Conservation (phyloP, 2,113 vertebrate genomes). For the Corythaixoides concolor region DNA sequence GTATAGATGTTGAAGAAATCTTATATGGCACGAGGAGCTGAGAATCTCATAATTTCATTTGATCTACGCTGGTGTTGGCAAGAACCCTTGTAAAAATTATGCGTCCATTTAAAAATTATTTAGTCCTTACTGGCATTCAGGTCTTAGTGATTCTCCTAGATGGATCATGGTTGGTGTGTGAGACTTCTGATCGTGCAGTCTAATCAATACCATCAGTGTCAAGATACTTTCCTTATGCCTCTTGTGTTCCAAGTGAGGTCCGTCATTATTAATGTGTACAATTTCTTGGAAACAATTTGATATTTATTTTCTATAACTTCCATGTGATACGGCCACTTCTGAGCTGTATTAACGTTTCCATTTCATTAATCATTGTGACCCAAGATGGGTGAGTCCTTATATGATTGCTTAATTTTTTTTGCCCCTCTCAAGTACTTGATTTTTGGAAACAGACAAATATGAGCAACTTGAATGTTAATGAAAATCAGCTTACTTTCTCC, state of each 20-base stretch:
- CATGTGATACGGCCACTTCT: background rate
- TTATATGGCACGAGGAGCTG: background rate
- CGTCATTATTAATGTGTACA: conserved; percentile 6
- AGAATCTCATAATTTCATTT: background rate
- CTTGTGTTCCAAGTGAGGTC: background rate
- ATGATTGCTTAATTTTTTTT: background rate
- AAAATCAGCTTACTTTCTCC: background rate
- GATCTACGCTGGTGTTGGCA: background rate
- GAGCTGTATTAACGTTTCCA: conserved; percentile 11
- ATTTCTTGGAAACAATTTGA: background rate
- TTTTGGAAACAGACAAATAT: background rate
- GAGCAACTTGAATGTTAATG: background rate
- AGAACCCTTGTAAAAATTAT: background rate
- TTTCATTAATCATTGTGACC: conserved; percentile 26
- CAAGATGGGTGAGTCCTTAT: background rate
- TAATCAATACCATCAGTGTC: conserved; percentile 32
- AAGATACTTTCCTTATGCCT: background rate
- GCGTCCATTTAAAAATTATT: background rate
- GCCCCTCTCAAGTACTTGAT: background rate
- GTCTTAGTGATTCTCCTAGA: background rate
- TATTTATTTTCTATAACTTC: background rate
- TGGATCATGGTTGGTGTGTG: background rate
- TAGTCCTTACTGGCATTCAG: background rate
- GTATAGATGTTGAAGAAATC: background rate
- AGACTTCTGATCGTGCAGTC: background rate